These are phyloP conservation scores for Sycobia sp. DNA, from an alignment of 1,140 invertebrate genomes.

Conservation along the genomic window DNA sequence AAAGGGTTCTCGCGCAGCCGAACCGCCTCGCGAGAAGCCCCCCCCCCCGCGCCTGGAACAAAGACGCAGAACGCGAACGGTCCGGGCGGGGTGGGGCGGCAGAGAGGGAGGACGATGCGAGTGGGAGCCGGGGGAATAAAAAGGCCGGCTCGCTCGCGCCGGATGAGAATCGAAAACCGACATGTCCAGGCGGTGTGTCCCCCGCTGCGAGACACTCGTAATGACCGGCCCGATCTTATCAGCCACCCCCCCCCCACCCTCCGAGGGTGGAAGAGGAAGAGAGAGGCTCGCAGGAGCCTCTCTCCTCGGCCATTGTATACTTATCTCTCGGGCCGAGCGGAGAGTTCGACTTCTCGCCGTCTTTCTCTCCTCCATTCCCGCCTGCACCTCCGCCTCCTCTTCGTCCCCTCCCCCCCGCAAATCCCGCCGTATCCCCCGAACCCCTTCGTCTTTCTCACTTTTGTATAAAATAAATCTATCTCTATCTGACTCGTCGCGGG, in stretches of 20 bases:
- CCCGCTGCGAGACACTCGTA: conserved; percentile 55
- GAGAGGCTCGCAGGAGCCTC: background rate
- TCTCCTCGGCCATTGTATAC: conserved; percentile 52
- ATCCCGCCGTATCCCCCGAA: conserved; percentile 19
- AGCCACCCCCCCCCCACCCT: no score
- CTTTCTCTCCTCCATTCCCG: conserved; percentile 35
- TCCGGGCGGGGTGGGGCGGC: no score
- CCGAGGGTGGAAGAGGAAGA: conserved; percentile 25
- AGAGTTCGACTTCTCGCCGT: conserved; percentile 38
- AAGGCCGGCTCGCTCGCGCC: conserved; percentile 12
- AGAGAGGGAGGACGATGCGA: conserved; percentile 31
- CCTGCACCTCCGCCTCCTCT: background rate
- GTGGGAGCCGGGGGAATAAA: conserved; percentile 28
- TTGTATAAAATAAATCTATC: conserved; percentile 35
- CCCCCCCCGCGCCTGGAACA: no score
- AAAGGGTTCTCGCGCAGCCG: background rate
- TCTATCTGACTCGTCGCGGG: conserved; percentile 21
- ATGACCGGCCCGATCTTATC: conserved; percentile 57
- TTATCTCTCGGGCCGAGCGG: conserved; percentile 46
- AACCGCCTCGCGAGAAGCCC: background rate
- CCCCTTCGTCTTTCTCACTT: conserved; percentile 17
- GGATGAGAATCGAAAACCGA: conserved; percentile 51
- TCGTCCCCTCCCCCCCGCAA: conserved; percentile 23
- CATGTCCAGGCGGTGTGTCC: conserved; percentile 51
- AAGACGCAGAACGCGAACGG: no score